Base-by-base conservation (phyloP, 2,113 vertebrate genomes). In the Python bivittatus region DNA sequence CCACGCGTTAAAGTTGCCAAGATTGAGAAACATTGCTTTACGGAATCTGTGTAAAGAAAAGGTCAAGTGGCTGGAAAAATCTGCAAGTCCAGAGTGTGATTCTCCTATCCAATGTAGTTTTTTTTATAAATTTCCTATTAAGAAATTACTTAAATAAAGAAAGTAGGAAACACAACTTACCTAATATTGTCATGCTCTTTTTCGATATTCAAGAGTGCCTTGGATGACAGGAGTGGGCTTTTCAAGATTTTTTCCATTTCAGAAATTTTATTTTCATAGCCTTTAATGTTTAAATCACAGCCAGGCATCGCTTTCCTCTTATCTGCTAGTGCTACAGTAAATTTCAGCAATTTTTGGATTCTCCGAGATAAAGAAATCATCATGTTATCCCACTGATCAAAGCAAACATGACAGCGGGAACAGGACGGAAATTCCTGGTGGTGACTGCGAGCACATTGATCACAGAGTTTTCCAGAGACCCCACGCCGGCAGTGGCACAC, bases 341-440 rank as follows among this genome's bases (percentile, higher is more conserved):
- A 96, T 48, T 93, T 97, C 94, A 97, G 96, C 89, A 98, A 97
- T 86, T 91, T 97, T 95, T 98, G 95, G 9, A 95, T 93, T 0
- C 96, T 97, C 56, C 86, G 92, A 83, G 97, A 91, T 3, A 99
- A 95, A 13, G 97, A 95, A 6, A 95, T 94, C 89, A 98, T 92
- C 7, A 96, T 93, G 33, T 93, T 23, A 3, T 97, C 96, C 98
- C 98, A 98, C 12, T 97, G 96, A 87, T 95, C 68, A 87, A 97
- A 98, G 96, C 99, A 99, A 52, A 96, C 84, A 57, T 99, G 98
- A 90, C 98, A 99, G 11, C 22, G 95, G 6, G 0, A 88, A 60
- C 99, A 99, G 84, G 96, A 94, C 2, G 98, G 98, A 93, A 99
- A 99, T 33, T 93, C 92, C 23, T 95, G 96, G 92, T 96, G 60